phyloP scores from a whole-genome alignment of 2,113 vertebrate species.

The Corvus cornix region DNA sequence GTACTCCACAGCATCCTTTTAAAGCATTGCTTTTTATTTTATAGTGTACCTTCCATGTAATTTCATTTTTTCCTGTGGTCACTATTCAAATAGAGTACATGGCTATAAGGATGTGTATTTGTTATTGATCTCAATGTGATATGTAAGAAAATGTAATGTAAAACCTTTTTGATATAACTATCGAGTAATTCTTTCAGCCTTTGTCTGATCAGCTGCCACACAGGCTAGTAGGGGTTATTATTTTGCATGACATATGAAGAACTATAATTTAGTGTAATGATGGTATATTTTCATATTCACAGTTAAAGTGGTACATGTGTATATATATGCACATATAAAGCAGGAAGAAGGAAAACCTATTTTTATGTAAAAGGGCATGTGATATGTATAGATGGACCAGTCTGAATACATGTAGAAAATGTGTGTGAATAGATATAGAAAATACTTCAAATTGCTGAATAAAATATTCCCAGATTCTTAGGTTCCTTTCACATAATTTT shows the following conservation, averaged over 20 bases:
- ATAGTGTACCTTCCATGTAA: neutral
- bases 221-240: neutral
- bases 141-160: neutral
- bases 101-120: neutral
- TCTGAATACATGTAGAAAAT: conserved; percentile 1
- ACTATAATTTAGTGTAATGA: conserved; percentile 40
- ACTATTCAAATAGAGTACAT: neutral
- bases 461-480: conserved; percentile 47
- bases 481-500: conserved; percentile 56
- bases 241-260: conserved; percentile 25
- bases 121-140: neutral
- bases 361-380: neutral
- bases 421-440: neutral
- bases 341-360: neutral
- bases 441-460: conserved; percentile 51
- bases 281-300: conserved; percentile 28
- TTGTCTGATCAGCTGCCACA: conserved; percentile 18
- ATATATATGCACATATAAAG: neutral
- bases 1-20: neutral
- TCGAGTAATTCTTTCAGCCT: conserved; percentile 21
- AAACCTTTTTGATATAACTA: neutral
- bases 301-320: neutral
- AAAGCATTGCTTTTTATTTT: neutral
- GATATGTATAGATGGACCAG: neutral
- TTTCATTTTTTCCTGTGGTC: neutral